Conservation (phyloP, 2,113 vertebrate species). For the Colius striatus region DNA sequence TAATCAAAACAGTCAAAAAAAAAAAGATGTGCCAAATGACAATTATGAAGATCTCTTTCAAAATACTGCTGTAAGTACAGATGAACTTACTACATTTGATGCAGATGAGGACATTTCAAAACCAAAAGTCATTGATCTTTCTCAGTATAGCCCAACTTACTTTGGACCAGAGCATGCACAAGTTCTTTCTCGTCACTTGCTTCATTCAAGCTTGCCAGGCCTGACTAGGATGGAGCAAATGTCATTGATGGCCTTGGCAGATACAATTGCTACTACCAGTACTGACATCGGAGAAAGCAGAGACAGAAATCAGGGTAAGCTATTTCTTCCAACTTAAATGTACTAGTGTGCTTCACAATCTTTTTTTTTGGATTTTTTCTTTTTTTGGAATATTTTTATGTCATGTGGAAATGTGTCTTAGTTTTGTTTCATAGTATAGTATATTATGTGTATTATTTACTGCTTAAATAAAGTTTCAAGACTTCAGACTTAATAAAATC, state of each 20-base stretch:
- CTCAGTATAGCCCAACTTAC: slow-evolving; percentile 90
- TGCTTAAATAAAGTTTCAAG: not conserved
- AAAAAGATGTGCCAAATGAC: slow-evolving; percentile 79
- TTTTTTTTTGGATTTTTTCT: not conserved
- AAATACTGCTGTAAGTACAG: slow-evolving; percentile 53
- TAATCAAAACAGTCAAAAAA: slow-evolving; percentile 78
- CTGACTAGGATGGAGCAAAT: slow-evolving; percentile 96
- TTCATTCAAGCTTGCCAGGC: slow-evolving; percentile 94
- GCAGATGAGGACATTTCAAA: slow-evolving; percentile 79
- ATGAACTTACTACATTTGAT: slow-evolving; percentile 80
- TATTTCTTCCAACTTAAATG: not conserved
- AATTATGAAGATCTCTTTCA: slow-evolving; percentile 94
- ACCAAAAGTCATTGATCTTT: slow-evolving; percentile 90
- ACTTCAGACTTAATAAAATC: not conserved
- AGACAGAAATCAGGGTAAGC: slow-evolving; percentile 87
- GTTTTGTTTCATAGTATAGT: not conserved
- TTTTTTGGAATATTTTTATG: not conserved
- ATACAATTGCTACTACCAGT: slow-evolving; percentile 95
- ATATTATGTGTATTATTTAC: not conserved
- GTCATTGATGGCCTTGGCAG: slow-evolving; percentile 95
- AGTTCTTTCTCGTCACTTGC: slow-evolving; percentile 92
- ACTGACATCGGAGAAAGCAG: slow-evolving; percentile 93
- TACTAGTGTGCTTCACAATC: not conserved
- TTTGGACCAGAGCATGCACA: slow-evolving; percentile 96
- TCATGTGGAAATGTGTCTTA: not conserved